Percentiles rank a stretch among this genome's conserved stretches.
Evolutionary conservation across 2,888 invertebrate genomes (phyloP).

Genomic region (Frankliniella intonsa): DNA sequence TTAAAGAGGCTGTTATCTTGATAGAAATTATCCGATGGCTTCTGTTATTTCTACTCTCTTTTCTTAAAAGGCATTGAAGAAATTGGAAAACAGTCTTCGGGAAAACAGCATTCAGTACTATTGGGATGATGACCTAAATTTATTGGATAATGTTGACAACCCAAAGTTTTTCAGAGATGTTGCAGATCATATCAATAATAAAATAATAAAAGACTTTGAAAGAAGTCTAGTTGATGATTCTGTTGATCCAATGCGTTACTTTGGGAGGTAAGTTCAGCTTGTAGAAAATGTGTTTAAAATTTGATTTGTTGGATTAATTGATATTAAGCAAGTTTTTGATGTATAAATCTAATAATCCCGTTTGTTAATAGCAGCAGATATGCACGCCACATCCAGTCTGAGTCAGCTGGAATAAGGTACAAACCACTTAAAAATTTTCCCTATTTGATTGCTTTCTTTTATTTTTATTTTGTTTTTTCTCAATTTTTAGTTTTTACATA

Average conservation of each 20-base stretch:
- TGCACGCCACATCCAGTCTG: too few species aligned
- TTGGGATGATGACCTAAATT: neutral
- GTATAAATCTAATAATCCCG: neutral
- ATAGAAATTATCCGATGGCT: neutral
- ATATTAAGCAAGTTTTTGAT: neutral
- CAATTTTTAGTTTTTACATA: too few species aligned
- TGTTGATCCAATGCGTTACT: neutral
- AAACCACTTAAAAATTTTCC: too few species aligned
- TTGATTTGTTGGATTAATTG: neutral
- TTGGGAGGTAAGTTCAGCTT: neutral
- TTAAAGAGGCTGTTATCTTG: neutral
- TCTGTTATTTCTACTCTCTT: neutral
- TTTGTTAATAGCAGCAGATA: too few species aligned
- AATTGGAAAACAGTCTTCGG: neutral
- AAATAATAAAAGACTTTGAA: neutral
- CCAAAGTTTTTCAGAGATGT: neutral
- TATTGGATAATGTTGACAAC: neutral
- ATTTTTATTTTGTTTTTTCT: neutral
- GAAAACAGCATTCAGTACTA: neutral
- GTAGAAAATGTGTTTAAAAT: neutral
- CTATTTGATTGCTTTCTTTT: neutral
- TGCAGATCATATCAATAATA: neutral
- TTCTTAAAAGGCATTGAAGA: neutral
- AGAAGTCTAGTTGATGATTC: neutral
- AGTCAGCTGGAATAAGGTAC: too few species aligned